Percentiles rank a stretch among this genome's conserved stretches.
Evolutionary conservation across 2,113 vertebrate species (phyloP).

Genomic region (Equus przewalskii): DNA sequence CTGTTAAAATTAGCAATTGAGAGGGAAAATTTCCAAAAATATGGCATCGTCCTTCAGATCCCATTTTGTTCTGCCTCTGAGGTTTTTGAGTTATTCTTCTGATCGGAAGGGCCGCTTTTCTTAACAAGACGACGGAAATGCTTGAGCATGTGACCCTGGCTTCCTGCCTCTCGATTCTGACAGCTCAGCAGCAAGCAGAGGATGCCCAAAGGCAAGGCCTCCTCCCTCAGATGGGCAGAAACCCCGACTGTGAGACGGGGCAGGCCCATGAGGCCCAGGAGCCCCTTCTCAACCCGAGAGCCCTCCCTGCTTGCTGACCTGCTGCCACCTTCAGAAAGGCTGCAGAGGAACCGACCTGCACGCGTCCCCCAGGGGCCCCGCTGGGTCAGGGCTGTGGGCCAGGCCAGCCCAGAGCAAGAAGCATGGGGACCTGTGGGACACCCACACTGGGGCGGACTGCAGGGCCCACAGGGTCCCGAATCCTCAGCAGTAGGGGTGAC

Average conservation of each 20-base stretch:
- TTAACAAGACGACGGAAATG: not conserved
- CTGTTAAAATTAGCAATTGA: not conserved
- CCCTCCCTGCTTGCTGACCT: accelerated
- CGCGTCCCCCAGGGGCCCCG: accelerated
- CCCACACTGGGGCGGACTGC: accelerated
- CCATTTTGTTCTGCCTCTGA: not conserved
- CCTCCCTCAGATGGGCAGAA: accelerated
- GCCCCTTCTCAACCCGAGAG: not conserved
- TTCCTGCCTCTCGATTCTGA: accelerated
- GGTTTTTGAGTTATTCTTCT: accelerated
- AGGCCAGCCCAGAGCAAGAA: not conserved
- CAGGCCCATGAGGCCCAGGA: accelerated
- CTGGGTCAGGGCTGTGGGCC: not conserved
- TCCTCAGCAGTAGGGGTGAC: accelerated
- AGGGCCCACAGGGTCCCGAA: not conserved
- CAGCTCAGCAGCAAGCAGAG: not conserved
- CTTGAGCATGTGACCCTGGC: accelerated
- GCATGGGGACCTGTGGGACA: not conserved
- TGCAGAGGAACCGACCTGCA: accelerated
- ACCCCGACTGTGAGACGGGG: accelerated
- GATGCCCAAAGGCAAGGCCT: not conserved
- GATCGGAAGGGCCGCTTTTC: not conserved
- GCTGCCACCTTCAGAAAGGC: too few species aligned
- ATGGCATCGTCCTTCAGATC: not conserved
- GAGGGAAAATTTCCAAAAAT: not conserved